These are phyloP conservation scores for Cyphomyrmex costatus DNA, from an alignment of 1,140 invertebrate species.

Conservation along the genomic window DNA sequence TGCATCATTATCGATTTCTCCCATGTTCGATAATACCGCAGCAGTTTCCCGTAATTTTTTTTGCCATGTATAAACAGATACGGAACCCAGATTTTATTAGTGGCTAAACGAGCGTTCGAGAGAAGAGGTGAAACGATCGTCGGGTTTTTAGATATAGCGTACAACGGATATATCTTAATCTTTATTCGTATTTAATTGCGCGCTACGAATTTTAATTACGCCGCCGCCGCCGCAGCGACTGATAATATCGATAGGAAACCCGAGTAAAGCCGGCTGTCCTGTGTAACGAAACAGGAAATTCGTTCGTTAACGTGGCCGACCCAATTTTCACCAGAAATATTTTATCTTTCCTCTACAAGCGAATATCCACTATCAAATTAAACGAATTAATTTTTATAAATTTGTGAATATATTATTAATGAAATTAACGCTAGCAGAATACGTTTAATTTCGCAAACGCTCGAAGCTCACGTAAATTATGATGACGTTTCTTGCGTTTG, in stretches of 20 bases:
- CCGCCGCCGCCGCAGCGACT: neutral
- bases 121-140: neutral
- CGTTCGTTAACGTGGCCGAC: conserved; percentile 23
- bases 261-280: conserved; percentile 39
- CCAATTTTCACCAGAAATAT: conserved; percentile 54
- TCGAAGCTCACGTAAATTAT: neutral
- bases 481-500: neutral
- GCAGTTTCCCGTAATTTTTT: conserved; percentile 32
- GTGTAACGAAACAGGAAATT: conserved; percentile 57
- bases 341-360: neutral
- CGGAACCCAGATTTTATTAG: conserved; percentile 47
- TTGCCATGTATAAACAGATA: conserved; percentile 14
- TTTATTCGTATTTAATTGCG: conserved; percentile 48
- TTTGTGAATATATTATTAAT: conserved; percentile 13
- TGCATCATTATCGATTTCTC: conserved; percentile 60
- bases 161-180: conserved; percentile 32
- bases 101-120: neutral
- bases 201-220: conserved; percentile 38
- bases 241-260: conserved; percentile 49
- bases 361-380: conserved; percentile 30
- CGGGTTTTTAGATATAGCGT: neutral
- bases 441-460: neutral
- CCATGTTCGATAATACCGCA: conserved; percentile 40
- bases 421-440: neutral
- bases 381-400: conserved; percentile 10